Conservation (phyloP, 2,113 vertebrate genomes). For the Alethe diademata region DNA sequence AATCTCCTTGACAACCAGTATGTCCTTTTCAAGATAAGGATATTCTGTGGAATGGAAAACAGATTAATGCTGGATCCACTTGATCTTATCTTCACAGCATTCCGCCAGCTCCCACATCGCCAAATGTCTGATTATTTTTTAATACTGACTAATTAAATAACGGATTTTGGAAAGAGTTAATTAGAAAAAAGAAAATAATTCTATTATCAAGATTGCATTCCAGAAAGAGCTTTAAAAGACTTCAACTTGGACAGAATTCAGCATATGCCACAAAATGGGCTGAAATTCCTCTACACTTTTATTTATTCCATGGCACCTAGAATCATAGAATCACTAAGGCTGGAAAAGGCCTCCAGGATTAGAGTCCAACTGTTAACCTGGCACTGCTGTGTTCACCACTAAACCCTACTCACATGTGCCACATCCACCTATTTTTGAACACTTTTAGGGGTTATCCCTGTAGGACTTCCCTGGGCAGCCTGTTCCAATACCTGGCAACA, state of each 20-base stretch:
- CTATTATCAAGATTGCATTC: neutral
- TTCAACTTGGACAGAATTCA: neutral
- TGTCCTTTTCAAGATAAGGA: conserved; percentile 49
- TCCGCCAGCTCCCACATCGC: neutral
- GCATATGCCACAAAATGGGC: neutral
- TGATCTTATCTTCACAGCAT: conserved; percentile 30
- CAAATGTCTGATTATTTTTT: conserved; percentile 36
- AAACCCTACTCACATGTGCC: neutral
- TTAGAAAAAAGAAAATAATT: conserved; percentile 21
- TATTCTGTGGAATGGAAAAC: conserved; percentile 46
- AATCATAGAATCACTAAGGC: neutral
- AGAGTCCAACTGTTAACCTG: neutral
- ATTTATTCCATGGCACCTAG: neutral
- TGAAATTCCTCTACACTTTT: neutral
- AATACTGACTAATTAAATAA: conserved; percentile 27
- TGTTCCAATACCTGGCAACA: neutral
- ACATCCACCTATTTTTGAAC: neutral
- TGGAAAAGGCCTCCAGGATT: neutral
- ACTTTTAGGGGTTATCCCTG: neutral
- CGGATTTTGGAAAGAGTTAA: conserved; percentile 27
- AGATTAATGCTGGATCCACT: conserved; percentile 43
- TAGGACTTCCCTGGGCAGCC: neutral
- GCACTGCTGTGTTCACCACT: neutral
- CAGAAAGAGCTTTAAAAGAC: neutral
- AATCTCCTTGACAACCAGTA: conserved; percentile 52